Base-by-base conservation (phyloP, 2,113 vertebrate genomes). In the Speoplatyrhinus poulsoni region DNA sequence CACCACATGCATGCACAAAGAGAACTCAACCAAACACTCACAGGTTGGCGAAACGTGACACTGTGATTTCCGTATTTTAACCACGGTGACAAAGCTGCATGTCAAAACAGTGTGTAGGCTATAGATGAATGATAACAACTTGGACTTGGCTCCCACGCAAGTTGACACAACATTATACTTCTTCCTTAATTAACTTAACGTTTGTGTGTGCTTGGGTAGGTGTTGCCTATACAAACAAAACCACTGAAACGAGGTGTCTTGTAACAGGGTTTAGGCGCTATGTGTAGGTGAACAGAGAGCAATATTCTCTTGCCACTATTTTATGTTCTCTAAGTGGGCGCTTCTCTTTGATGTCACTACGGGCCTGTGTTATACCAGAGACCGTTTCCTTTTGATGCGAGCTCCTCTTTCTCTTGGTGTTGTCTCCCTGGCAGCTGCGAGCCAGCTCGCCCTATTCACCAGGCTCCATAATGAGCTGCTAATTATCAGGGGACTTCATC, bases 401-500 rank as follows among this genome's bases (percentile, higher is more conserved):
- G 58, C 82, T 36, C 12, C 77, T 58, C 11, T 36, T 62, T 86
- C 75, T 73, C 75, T 72, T 53, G 72, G 57, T 70, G 76, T 84
- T 82, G 77, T 70, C 67, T 66, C 73, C 53, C 72, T 55, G 48
- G 77, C 70, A 71, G 75, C 70, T 83, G 69, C 65, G 55, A n/a
- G 61, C 78, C 84, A 64, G 1, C 0, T 32, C 58, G 79, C 68
- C 56, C 87, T 65, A 83, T 87, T 88, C 85, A 80, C 53, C 66
- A 76, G 73, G 77, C 82, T 79, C 70, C 74, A 76, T 90, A 88
- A 90, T 86, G 75, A 88, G 80, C 80, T 73, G 74, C 74, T 88
- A 90, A 91, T 91, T 89, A 89, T 88, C 85, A 65, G 69, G 73
- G 89, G 81, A 87, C 85, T 79, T 83, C 84, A 81, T 90, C 77